These are phyloP conservation scores for Coptotermes formosanus DNA, from an alignment of 1,140 invertebrate species.

Conservation along the genomic window DNA sequence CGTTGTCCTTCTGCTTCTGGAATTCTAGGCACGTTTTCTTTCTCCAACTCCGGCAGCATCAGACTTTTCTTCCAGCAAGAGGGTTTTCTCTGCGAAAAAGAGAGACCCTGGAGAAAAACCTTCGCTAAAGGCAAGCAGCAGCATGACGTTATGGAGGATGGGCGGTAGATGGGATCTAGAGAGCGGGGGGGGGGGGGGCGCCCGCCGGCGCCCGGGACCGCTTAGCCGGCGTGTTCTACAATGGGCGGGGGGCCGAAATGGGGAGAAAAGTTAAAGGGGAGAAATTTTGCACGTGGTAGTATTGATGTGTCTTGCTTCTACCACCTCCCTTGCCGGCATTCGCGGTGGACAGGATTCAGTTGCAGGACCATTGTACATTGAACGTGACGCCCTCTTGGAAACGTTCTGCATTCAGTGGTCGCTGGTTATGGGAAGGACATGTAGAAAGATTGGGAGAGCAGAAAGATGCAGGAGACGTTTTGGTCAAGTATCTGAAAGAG, in stretches of 20 bases:
- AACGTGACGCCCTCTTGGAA: neutral
- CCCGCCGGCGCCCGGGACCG: neutral
- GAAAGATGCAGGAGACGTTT: too few relatives aligned
- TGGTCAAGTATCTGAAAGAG: too few relatives aligned
- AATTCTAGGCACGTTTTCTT: conserved; percentile 10
- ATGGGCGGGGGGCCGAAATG: neutral
- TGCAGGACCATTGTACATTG: neutral
- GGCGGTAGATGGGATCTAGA: neutral
- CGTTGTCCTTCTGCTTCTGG: conserved; percentile 13
- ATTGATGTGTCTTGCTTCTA: neutral
- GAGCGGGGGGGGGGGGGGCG: neutral
- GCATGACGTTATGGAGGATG: neutral
- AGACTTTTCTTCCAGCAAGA: conserved; percentile 15
- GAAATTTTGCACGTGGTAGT: conserved; percentile 15
- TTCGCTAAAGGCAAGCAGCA: neutral
- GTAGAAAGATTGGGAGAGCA: too few relatives aligned
- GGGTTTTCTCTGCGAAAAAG: neutral
- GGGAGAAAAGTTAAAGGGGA: conserved; percentile 9
- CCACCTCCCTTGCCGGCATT: neutral
- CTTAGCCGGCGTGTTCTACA: neutral
- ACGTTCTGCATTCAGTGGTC: neutral
- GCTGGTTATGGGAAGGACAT: neutral
- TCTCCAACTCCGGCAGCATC: neutral
- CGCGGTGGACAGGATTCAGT: neutral
- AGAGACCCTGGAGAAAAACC: conserved; percentile 8